Base-by-base conservation (phyloP, 1,140 invertebrate genomes). In the Chironomus striatipennis region DNA sequence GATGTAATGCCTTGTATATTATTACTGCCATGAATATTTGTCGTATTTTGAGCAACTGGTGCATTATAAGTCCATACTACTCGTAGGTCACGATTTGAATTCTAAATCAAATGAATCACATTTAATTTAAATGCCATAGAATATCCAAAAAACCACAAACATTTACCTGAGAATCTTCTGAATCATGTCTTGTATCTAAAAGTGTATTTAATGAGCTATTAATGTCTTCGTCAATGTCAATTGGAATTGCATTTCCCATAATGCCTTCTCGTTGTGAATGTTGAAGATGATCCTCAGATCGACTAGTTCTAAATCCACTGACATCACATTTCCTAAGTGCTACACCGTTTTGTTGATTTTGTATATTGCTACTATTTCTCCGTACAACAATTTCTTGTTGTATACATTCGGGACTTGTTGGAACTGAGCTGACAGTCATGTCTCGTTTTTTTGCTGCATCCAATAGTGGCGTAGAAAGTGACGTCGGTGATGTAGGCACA, bases 11-110 rank as follows among this genome's bases (percentile, higher is more conserved):
- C 84, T 74, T 80, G 80, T 73, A 83, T 79, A 75, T 79, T 34
- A 34, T 34, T 34, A 34, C 24, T 34, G 24, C 24, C 24, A 34
- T 34, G 76, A 75, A 77, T 78, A 77, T 77, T 79, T 77, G 81
- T 77, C 81, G 76, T 83, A 79, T 79, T 85, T 78, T 75, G 85
- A 82, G 75, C 82, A 79, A 91, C 86, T 12, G 93, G 91, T 24
- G 92, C 91, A 83, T 95, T 95, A 84, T 93, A 94, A n/a, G 92
- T 94, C 93, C 93, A 94, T 12, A 94, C 91, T 77, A 94, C 93
- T 76, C 92, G 87, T 34, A 34, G 24, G 79, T 89, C 81, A 74
- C 80, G 79, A 80, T 81, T 80, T 73, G 81, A 82, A 73, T 78
- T 79, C 80, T 80, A 78, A 77, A 79, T 77, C 47, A n/a, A 57